Conservation (phyloP, 2,113 vertebrate species). For the Plotosus lineatus region DNA sequence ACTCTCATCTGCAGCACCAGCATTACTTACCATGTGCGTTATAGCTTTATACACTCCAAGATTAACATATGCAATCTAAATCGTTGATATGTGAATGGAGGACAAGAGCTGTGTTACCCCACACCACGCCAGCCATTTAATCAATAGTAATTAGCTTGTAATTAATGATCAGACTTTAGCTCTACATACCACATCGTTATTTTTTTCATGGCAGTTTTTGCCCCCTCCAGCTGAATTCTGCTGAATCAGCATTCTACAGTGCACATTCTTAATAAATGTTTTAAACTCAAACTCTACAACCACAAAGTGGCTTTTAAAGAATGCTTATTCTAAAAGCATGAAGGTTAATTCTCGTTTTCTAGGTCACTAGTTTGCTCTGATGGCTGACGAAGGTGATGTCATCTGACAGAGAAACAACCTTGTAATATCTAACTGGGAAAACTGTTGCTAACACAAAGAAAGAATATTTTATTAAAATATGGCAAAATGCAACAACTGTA, state of each 20-base stretch:
- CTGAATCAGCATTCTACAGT: slow-evolving; percentile 26
- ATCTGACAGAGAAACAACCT: slow-evolving; percentile 26
- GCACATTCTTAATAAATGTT: slow-evolving; percentile 10
- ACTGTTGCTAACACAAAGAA: slow-evolving; percentile 1
- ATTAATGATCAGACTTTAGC: slow-evolving; percentile 64
- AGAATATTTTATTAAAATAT: background rate
- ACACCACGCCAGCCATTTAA: slow-evolving; percentile 25
- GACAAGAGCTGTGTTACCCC: slow-evolving; percentile 40
- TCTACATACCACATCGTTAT: slow-evolving; percentile 50
- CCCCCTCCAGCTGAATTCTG: background rate
- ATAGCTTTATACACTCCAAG: slow-evolving; percentile 52
- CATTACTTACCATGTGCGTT: slow-evolving; percentile 39
- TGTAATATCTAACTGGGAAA: background rate
- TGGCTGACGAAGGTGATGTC: slow-evolving; percentile 18
- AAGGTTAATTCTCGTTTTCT: slow-evolving; percentile 45
- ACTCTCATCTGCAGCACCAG: slow-evolving; percentile 58
- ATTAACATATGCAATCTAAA: slow-evolving; percentile 51
- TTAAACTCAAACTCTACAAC: slow-evolving; percentile 4
- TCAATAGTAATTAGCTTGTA: slow-evolving; percentile 77
- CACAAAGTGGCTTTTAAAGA: slow-evolving; percentile 30
- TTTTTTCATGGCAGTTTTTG: background rate
- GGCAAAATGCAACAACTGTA: background rate
- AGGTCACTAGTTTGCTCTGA: slow-evolving; percentile 34
- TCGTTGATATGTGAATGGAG: slow-evolving; percentile 50
- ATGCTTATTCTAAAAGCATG: slow-evolving; percentile 12